phyloP scores from a whole-genome alignment of 2,113 vertebrate genomes.

The Erinaceus europaeus region DNA sequence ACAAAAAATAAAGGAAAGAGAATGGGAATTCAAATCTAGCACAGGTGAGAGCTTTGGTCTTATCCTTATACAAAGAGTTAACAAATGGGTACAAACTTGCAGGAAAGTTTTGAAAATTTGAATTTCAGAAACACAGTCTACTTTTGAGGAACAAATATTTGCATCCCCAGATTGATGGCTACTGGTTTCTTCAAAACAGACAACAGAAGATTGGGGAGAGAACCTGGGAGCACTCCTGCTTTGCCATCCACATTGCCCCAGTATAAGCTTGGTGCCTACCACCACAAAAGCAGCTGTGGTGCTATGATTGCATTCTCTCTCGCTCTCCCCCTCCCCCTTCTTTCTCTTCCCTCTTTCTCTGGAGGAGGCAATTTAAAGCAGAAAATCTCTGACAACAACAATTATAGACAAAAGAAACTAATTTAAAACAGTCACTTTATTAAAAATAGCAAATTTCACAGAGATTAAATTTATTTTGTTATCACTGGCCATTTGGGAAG shows the following conservation, averaged over 20 bases:
- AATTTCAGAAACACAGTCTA: background rate
- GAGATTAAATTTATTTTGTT: conserved; percentile 56
- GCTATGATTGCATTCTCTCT: too few relatives aligned
- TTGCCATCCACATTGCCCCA: too few relatives aligned
- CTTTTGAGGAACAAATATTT: background rate
- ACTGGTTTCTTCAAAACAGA: background rate
- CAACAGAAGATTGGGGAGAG: too few relatives aligned
- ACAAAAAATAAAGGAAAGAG: background rate
- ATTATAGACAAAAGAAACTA: background rate
- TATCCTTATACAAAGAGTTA: background rate
- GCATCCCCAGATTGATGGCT: background rate
- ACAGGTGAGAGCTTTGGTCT: background rate
- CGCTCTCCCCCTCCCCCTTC: too few relatives aligned
- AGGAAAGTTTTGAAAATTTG: background rate
- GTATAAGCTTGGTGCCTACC: too few relatives aligned
- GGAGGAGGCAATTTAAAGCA: too few relatives aligned
- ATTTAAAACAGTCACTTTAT: conserved; percentile 77
- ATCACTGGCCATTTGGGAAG: conserved; percentile 60
- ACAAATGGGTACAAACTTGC: background rate
- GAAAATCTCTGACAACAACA: too few relatives aligned
- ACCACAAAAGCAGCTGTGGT: too few relatives aligned
- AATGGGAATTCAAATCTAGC: too few relatives aligned
- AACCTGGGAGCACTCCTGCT: too few relatives aligned
- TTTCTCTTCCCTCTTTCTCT: too few relatives aligned
- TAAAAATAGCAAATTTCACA: conserved; percentile 80